Conservation (phyloP, 2,888 invertebrate species). For the Netelia melanura region DNA sequence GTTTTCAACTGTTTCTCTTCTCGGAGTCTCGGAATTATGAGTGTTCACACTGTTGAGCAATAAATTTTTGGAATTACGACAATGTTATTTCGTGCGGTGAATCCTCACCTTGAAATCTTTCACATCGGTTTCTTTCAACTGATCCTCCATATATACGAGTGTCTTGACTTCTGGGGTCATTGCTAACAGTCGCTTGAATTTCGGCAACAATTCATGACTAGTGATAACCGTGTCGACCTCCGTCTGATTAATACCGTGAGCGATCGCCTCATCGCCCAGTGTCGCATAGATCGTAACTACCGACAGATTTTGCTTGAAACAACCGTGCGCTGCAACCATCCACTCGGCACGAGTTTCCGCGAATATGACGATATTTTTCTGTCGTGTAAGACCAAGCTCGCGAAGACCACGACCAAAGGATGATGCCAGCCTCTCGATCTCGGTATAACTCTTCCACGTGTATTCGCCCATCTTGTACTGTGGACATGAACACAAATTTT, state of each 20-base stretch:
- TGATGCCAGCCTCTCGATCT: conserved; percentile 91
- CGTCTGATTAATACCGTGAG: conserved; percentile 98
- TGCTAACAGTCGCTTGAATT: conserved; percentile 92
- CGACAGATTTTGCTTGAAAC: conserved; percentile 94
- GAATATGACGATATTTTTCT: conserved; percentile 94
- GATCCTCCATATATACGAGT: conserved; percentile 95
- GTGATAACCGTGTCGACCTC: conserved; percentile 97
- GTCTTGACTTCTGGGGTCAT: conserved; percentile 92
- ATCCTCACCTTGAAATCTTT: conserved; percentile 88
- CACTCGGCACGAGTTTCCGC: conserved; percentile 99
- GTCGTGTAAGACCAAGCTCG: conserved; percentile 90
- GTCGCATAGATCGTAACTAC: conserved; percentile 99
- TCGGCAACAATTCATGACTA: conserved; percentile 95
- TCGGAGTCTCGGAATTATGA: too few relatives aligned
- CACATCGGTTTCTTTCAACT: conserved; percentile 90
- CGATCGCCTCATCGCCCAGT: conserved; percentile 97
- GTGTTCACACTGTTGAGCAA: too few relatives aligned
- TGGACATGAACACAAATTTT: not conserved
- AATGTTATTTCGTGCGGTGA: not conserved
- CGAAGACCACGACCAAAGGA: conserved; percentile 94
- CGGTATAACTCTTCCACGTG: conserved; percentile 93
- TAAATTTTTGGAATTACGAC: too few relatives aligned
- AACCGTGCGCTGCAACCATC: conserved; percentile 98
- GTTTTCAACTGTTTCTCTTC: too few relatives aligned
- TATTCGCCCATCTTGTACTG: conserved; percentile 97